Evolutionary conservation across 2,888 invertebrate genomes (phyloP), one percentile per base, ranked within the genome.

Genomic region (Barypeithes pellucidus): DNA sequence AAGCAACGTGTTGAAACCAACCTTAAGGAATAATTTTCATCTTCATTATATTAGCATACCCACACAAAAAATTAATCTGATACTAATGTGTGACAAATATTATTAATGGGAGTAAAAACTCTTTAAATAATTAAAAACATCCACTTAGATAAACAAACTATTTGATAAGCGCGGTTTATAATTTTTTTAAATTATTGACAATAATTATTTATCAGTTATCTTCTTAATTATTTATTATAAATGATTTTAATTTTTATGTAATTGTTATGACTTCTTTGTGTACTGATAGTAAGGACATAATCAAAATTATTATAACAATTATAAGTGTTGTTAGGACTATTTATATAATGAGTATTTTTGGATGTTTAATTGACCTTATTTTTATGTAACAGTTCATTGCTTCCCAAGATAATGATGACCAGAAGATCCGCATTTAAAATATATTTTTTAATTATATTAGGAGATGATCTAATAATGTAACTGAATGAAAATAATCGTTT

Each of bases 301-400:
- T 33, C 18, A 16, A 54, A 57, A 57, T 33, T 57, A 3, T 50
- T 33, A 12, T 57, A 33, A 33, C 24, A 14, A 16, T 57, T 18
- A 57, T 29, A 33, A 57, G 54, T 57, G 33, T 57, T 57, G 54
- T 57, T 33, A 33, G 11, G 18, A 57, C 54, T 8, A 57, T 57
- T 57, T 57, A 33, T 36, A 14, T 57, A 57, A 57, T 57, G 54
- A 33, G 16, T 57, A 33, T 57, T 57, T 57, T 57, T 57, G 54
- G 33, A 33, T 57, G 14, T 57, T 57, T 57, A 57, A 57, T 57
- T 57, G 54, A 33, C 54, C 33, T 57, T 57, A 57, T 57, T 57
- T 57, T 57, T 57, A 33, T 33, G 54, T 57, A 57, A 57, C 54
- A 57, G 54, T 57, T 57, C 54, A 33, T 33, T 33, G 54, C 24